A percentile compares a stretch with the other conserved stretches of the same genome.
Evolutionary conservation across 92 coral and sea anemone genomes (phyloP).

Genomic region (Diadumene lineata): DNA sequence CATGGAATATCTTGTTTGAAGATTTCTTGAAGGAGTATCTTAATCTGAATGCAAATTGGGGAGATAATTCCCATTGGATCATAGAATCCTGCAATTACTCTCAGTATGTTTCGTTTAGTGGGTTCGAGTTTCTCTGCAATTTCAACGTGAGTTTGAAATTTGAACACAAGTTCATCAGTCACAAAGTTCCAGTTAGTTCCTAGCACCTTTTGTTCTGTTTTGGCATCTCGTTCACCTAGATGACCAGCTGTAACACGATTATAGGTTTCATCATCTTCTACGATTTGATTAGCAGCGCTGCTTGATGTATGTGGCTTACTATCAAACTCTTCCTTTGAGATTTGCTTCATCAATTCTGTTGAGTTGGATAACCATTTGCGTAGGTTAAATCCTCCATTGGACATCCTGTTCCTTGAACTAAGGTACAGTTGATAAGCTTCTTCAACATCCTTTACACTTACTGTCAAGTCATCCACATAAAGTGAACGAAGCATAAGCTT

Average conservation of each 20-base stretch:
- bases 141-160: conserved; percentile 7
- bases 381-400: conserved; percentile 16
- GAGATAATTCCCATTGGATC: conserved; percentile 54
- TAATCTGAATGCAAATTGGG: conserved; percentile 41
- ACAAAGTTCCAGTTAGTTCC: conserved; percentile 8
- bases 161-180: conserved; percentile 2
- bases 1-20: conserved; percentile 38
- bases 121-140: conserved; percentile 6
- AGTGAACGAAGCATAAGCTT: conserved; percentile 38
- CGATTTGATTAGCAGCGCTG: neutral
- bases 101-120: conserved; percentile 26
- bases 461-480: conserved; percentile 59
- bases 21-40: conserved; percentile 46
- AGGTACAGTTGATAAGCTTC: neutral
- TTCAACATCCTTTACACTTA: neutral
- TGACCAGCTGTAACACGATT: neutral
- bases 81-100: conserved; percentile 46
- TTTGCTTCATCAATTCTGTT: neutral
- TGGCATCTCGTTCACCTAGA: conserved; percentile 15
- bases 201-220: conserved; percentile 13
- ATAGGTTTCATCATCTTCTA: conserved; percentile 14
- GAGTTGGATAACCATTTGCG: conserved; percentile 19
- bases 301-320: neutral
- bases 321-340: neutral
- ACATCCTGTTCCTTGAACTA: conserved; percentile 5